A percentile compares a stretch with the other conserved stretches of the same genome.
Conservation (phyloP, 1,140 invertebrate genomes). For the Bursaphelenchus mucronatus region DNA sequence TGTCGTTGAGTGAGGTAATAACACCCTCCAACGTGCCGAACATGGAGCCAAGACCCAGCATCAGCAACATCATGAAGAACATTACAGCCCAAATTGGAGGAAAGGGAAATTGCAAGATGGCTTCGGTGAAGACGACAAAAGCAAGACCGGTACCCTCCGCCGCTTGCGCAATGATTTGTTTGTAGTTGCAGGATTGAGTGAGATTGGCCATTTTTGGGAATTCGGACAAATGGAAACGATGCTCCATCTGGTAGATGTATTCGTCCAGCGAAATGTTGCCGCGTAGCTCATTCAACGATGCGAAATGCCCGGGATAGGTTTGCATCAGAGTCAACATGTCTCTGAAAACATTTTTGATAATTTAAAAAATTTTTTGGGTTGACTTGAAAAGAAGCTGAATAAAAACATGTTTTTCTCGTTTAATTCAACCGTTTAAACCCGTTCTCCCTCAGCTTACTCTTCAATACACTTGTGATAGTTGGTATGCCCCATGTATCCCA, state of each 20-base stretch:
- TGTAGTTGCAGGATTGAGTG: constrained; percentile 45
- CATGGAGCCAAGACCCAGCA: constrained; percentile 81
- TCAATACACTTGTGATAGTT: constrained; percentile 50
- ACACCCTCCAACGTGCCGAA: constrained; percentile 87
- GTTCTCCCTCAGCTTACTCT: constrained; percentile 39
- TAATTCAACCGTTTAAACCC: neutral
- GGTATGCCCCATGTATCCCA: constrained; percentile 76
- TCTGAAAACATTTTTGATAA: constrained; percentile 32
- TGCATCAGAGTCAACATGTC: constrained; percentile 49
- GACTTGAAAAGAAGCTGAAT: too few species aligned
- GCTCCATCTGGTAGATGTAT: constrained; percentile 38
- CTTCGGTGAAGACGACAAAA: constrained; percentile 85
- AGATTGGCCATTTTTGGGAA: constrained; percentile 46
- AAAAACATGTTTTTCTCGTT: neutral
- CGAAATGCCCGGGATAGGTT: constrained; percentile 44
- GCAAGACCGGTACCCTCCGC: constrained; percentile 87
- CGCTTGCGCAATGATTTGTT: constrained; percentile 61
- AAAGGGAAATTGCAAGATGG: constrained; percentile 80
- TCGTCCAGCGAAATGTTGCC: constrained; percentile 46
- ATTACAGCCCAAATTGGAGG: constrained; percentile 86
- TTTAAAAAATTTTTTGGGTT: too few species aligned
- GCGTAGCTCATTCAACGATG: constrained; percentile 43
- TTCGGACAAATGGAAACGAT: constrained; percentile 37
- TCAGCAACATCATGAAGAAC: constrained; percentile 85
- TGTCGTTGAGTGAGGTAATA: constrained; percentile 85